Conservation (phyloP, 2,888 invertebrate species). For the Arctia plantaginis region DNA sequence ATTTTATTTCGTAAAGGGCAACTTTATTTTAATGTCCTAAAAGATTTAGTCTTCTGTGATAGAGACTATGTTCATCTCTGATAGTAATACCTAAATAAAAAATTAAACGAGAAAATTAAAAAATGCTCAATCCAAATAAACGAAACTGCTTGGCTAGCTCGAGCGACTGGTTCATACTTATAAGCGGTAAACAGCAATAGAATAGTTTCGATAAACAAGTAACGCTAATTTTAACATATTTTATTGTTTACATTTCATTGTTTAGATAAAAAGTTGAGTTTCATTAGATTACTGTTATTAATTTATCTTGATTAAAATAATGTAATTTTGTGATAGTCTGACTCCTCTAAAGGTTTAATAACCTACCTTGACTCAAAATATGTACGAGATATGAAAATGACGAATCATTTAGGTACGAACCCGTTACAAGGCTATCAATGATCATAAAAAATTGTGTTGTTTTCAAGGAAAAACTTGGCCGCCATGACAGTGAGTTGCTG, state of each 20-base stretch:
- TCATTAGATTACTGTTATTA: neutral
- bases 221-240: neutral
- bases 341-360: neutral
- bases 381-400: neutral
- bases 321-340: neutral
- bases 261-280: neutral
- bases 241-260: neutral
- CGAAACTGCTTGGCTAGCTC: neutral
- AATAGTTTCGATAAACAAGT: neutral
- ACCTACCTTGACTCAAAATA: constrained; percentile 1
- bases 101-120: neutral
- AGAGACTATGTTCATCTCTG: neutral
- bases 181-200: neutral
- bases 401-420: neutral
- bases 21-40: neutral
- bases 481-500: neutral
- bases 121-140: neutral
- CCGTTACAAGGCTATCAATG: neutral
- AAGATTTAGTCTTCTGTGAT: neutral
- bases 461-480: neutral
- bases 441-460: neutral
- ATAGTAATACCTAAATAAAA: neutral
- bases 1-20: neutral
- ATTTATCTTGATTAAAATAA: neutral
- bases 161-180: neutral